Evolutionary conservation across 1,140 invertebrate genomes (phyloP).

Genomic region (Microplitis mediator): DNA sequence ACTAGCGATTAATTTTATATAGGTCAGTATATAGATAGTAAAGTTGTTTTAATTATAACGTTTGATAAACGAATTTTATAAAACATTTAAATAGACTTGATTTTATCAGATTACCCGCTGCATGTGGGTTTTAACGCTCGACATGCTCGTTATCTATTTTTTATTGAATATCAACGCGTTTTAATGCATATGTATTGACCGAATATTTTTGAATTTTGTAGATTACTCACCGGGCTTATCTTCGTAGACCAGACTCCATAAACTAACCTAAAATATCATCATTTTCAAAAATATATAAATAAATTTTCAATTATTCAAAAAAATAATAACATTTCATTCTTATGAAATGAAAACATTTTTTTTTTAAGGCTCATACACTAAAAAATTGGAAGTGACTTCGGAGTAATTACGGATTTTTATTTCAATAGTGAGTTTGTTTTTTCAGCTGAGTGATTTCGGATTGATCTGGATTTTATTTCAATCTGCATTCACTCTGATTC

Average conservation of each 20-base stretch:
- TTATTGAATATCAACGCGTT: not conserved
- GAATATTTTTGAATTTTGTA: constrained; percentile 19
- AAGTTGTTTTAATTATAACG: not conserved
- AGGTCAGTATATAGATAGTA: not conserved
- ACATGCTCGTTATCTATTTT: constrained; percentile 19
- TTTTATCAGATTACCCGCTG: constrained; percentile 13
- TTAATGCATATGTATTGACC: constrained; percentile 16
- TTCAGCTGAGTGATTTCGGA: too few relatives aligned
- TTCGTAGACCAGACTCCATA: not conserved
- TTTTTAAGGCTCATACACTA: too few relatives aligned
- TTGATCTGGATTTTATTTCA: too few relatives aligned
- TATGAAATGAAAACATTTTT: too few relatives aligned
- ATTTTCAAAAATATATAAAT: too few relatives aligned
- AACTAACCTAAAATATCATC: not conserved
- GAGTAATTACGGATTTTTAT: too few relatives aligned
- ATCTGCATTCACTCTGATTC: too few relatives aligned
- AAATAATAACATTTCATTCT: not conserved
- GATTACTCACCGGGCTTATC: constrained; percentile 12
- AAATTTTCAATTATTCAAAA: not conserved
- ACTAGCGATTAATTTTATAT: too few relatives aligned
- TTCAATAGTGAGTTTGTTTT: too few relatives aligned
- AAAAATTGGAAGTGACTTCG: too few relatives aligned
- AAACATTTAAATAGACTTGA: not conserved
- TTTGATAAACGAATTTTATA: not conserved
- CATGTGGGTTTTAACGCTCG: constrained; percentile 6